Base-by-base conservation (phyloP, 92 coral and sea anemone species). In the Hydrozoanthus gracilis region DNA sequence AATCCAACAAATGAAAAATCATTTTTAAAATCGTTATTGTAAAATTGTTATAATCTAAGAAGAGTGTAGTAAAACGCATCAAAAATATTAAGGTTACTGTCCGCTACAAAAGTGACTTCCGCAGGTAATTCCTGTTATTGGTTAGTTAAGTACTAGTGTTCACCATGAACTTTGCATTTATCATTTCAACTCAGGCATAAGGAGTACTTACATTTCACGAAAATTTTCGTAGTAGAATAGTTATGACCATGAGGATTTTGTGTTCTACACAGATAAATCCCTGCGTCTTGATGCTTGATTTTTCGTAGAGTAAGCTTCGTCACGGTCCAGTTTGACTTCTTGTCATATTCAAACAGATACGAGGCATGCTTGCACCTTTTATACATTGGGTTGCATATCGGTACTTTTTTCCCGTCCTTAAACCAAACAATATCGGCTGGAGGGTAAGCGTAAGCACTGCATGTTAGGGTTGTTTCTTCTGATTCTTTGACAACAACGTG, bases 261-360 rank as follows among this genome's bases (percentile, higher is more conserved):
- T 0, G 93, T 78, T 45, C 51, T 48, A 64, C 93, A 91, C 15
- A 87, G 75, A 67, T 91, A 91, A 0, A 14, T 71, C 35, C 91
- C 93, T 47, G 55, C 86, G 66, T 91, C 86, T 11, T 77, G 52
- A 20, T 78, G 84, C 50, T 71, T 87, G 64, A 83, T 78, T 6
- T 69, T 70, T n/a, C 47, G 49, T 7, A 90, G 79, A 11, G 51
- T 65, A 27, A 86, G 77, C 18, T 73, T 75, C 13, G 83, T 58
- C 49, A 58, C 39, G 3, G 84, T 79, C 84, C 84, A 79, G 71
- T 79, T 79, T 3, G 84, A 61, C 13, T 17, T 44, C 6, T 52
- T 20, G 6, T 27, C 60, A 3, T n/a, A 54, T 0, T 6, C 9
- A 20, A 70, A 52, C 60, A 18, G 6, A 55, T 83, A 78, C 58